Evolutionary conservation across 2,113 vertebrate genomes (phyloP), one percentile per base, ranked within the genome.

Genomic region (Nestor notabilis): DNA sequence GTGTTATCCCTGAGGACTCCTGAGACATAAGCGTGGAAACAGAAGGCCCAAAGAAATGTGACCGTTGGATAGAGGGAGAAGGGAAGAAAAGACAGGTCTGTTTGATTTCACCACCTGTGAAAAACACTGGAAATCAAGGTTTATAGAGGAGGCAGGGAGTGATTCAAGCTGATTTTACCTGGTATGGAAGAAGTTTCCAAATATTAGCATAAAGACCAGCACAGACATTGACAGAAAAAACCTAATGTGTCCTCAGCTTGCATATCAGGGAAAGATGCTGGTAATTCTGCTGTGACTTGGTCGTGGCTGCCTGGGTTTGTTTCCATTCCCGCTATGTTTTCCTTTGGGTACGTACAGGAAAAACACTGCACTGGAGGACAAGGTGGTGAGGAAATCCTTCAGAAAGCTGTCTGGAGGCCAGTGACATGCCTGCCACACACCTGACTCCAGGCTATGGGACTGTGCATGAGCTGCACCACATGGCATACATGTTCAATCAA

Each of bases 401-500:
- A 43, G 68, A 74, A 91, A 83, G 10, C 27, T 39, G 8, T 20
- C 24, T n/a, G n/a, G n/a, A n/a, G n/a, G 1, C 10, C 2, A 4
- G 39, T 47, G 74, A 17, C 33, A 49, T 71, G 35, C 23, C 20
- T 17, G 9, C 19, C 7, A 10, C 25, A 41, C 24, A 39, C 23
- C 33, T 81, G 46, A 19, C 31, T 52, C 5, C 2, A 4, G 2
- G 24, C 27, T 3, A 0, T 13, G 27, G n/a, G 21, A 46, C 46
- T 7, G 5, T 7, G 15, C 25, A 47, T 0, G 0, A 74, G 17
- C 55, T 58, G 18, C 12, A 37, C 10, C 35, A n/a, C 17, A 5
- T 14, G 14, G 52, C 74, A 39, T 19, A 55, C 1, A 1, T 50
- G 27, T 52, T 46, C 61, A 82, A 79, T 52, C 69, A 89, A 75